A percentile compares a stretch with the other conserved stretches of the same genome.
phyloP scores from a whole-genome alignment of 2,888 invertebrate genomes.

The Tupiocoris notatus region DNA sequence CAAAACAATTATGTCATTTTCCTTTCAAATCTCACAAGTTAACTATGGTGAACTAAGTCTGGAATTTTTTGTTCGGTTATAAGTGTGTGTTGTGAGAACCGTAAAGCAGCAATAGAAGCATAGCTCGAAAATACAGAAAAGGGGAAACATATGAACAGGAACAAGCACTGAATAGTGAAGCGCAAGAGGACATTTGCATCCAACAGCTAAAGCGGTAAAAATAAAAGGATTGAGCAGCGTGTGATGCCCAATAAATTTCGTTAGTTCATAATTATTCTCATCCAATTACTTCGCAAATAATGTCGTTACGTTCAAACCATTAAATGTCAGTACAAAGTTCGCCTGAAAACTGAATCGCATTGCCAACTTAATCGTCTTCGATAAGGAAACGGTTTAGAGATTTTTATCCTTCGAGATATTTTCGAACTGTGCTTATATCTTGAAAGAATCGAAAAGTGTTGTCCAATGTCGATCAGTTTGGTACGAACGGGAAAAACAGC shows the following conservation, averaged over 20 bases:
- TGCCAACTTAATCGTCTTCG: not conserved
- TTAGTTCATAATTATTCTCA: constrained; percentile 45
- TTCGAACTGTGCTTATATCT: constrained; percentile 57
- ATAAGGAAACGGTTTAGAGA: not conserved
- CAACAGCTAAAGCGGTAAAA: constrained; percentile 42
- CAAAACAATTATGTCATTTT: not conserved
- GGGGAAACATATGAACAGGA: not conserved
- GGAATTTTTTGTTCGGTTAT: too few relatives aligned
- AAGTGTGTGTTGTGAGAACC: not conserved
- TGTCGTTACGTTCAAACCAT: constrained; percentile 5
- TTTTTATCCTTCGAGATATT: constrained; percentile 33
- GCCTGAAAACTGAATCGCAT: constrained; percentile 32
- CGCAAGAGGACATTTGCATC: constrained; percentile 38
- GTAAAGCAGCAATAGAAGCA: constrained; percentile 34
- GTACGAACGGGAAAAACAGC: constrained; percentile 27
- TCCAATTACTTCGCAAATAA: not conserved
- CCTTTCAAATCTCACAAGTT: too few relatives aligned
- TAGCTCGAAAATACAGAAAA: constrained; percentile 44
- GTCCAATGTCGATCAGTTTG: constrained; percentile 34
- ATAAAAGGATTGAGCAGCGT: constrained; percentile 42
- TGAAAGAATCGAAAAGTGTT: not conserved
- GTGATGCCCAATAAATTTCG: constrained; percentile 56
- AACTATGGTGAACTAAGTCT: too few relatives aligned
- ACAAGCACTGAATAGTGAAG: constrained; percentile 36
- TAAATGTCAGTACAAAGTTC: constrained; percentile 9